Percentiles rank a stretch among this genome's conserved stretches.
phyloP scores from a whole-genome alignment of 2,888 invertebrate genomes.

The Apantesis nais region DNA sequence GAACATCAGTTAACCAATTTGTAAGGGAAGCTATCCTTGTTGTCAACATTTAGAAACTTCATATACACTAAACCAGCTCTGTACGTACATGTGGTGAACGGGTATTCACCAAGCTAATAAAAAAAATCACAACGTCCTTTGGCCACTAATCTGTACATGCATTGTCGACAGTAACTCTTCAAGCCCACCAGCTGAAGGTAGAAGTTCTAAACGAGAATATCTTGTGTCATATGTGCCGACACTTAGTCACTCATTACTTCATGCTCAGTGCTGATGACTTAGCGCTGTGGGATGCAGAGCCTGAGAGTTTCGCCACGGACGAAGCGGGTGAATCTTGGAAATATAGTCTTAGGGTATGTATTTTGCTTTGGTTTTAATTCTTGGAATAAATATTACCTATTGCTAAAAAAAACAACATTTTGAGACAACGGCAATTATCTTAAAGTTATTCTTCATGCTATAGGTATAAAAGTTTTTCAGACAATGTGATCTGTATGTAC shows the following conservation, averaged over 20 bases:
- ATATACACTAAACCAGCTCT: not conserved
- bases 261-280: constrained; percentile 93
- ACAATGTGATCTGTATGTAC: too few relatives aligned
- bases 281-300: constrained; percentile 95
- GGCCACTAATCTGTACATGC: not conserved
- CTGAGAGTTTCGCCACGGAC: constrained; percentile 95
- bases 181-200: constrained; percentile 89
- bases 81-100: too few relatives aligned
- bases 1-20: too few relatives aligned
- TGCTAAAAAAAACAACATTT: too few relatives aligned
- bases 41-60: not conserved
- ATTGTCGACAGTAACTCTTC: constrained; percentile 71
- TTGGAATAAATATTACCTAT: not conserved
- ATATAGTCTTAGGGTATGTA: constrained; percentile 92
- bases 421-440: too few relatives aligned
- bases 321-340: constrained; percentile 98
- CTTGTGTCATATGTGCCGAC: constrained; percentile 92
- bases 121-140: not conserved
- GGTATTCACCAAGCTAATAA: not conserved
- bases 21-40: not conserved
- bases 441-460: too few relatives aligned
- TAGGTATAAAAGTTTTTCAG: too few relatives aligned
- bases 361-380: not conserved
- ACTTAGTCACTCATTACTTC: constrained; percentile 95
- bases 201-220: constrained; percentile 92